These are phyloP conservation scores for Eutrigla gurnardus DNA, from an alignment of 2,797 vertebrate genomes.

Conservation along the genomic window DNA sequence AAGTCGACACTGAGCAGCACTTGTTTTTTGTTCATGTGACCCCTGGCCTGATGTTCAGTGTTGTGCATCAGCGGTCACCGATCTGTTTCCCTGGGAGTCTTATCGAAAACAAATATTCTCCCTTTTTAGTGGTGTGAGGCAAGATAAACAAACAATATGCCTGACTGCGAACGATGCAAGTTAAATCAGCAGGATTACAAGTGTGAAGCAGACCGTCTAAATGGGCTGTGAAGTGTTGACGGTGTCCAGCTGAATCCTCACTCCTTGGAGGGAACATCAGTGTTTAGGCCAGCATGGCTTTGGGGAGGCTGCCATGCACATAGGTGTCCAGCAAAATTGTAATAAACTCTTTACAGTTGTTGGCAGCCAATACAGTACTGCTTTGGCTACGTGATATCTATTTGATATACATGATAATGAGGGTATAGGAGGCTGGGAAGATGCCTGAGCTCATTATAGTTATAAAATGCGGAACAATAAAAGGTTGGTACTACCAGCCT, in stretches of 20 bases:
- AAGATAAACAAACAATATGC: constrained; percentile 50
- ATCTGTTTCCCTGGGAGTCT: constrained; percentile 5
- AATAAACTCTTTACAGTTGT: constrained; percentile 25
- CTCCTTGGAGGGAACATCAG: background rate
- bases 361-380: constrained; percentile 21
- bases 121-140: constrained; percentile 33
- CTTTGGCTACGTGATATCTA: constrained; percentile 4
- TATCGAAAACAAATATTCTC: constrained; percentile 57
- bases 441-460: constrained; percentile 22
- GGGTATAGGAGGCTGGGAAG: background rate
- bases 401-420: constrained; percentile 28
- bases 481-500: constrained; percentile 30
- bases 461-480: constrained; percentile 40
- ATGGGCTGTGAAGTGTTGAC: constrained; percentile 60
- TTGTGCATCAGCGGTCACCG: background rate
- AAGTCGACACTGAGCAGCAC: background rate
- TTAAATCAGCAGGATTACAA: constrained; percentile 22
- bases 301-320: constrained; percentile 2
- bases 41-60: background rate
- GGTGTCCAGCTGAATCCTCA: constrained; percentile 13
- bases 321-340: background rate
- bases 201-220: constrained; percentile 46
- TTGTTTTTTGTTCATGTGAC: background rate
- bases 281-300: constrained; percentile 27
- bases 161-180: constrained; percentile 39